These are phyloP conservation scores for Agriotes lineatus DNA, from an alignment of 2,888 invertebrate species.

Conservation along the genomic window DNA sequence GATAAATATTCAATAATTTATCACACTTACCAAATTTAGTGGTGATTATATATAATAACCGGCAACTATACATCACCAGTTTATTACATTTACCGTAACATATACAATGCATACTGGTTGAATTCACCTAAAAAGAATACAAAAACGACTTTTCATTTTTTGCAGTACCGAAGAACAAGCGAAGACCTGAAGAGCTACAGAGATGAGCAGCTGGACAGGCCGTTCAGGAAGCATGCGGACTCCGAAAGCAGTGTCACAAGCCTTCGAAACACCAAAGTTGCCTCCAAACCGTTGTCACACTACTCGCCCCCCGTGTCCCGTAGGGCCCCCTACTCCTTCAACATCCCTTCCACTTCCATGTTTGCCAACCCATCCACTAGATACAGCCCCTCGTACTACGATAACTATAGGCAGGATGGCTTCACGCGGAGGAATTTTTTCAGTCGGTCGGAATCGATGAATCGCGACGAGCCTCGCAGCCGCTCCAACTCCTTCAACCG, in stretches of 20 bases:
- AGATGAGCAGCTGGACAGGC: constrained; percentile 67
- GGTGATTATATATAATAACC: no score
- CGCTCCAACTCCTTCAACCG: constrained; percentile 57
- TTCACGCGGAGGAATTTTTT: constrained; percentile 33
- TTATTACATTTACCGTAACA: no score
- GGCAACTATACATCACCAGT: no score
- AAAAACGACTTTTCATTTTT: no score
- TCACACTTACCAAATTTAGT: no score
- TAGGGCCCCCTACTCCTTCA: constrained; percentile 64
- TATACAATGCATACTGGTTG: no score
- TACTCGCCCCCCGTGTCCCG: constrained; percentile 64
- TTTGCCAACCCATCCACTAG: constrained; percentile 58
- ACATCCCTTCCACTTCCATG: constrained; percentile 66
- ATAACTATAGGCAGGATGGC: constrained; percentile 34
- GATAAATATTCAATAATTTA: no score
- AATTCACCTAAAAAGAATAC: no score
- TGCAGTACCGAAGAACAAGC: constrained; percentile 69
- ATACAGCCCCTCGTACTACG: constrained; percentile 46
- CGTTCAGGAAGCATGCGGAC: constrained; percentile 60
- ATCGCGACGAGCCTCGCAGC: constrained; percentile 38
- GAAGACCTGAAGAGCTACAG: constrained; percentile 68
- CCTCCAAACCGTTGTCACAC: constrained; percentile 65
- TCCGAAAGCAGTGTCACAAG: constrained; percentile 57
- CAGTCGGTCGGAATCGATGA: constrained; percentile 42
- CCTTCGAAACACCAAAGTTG: constrained; percentile 59